These are phyloP conservation scores for Blomia tropicalis DNA, from an alignment of 2,888 invertebrate genomes.

Conservation along the genomic window DNA sequence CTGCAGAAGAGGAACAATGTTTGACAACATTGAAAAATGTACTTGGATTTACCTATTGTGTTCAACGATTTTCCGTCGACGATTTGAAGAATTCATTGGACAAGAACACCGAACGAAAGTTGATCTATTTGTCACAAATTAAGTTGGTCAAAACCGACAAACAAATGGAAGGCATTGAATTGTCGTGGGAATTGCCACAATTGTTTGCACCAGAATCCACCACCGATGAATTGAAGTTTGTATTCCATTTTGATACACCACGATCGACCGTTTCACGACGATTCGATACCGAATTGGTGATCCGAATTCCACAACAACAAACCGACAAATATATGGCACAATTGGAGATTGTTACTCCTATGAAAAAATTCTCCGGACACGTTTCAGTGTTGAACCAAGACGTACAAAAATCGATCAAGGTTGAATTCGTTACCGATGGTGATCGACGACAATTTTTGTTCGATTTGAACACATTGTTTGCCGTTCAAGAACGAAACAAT, in stretches of 20 bases:
- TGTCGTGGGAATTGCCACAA: neutral
- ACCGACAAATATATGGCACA: neutral
- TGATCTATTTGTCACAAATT: neutral
- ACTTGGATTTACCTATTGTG: slow-evolving; percentile 3
- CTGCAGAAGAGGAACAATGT: neutral
- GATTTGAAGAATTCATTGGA: neutral
- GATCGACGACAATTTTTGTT: neutral
- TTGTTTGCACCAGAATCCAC: neutral
- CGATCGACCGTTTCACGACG: neutral
- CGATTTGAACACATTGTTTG: neutral
- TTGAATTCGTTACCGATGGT: neutral
- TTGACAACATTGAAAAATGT: neutral
- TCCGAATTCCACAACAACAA: neutral
- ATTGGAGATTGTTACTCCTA: neutral
- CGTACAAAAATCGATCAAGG: neutral
- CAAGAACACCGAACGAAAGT: neutral
- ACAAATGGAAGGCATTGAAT: slow-evolving; percentile 5
- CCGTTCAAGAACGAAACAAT: neutral
- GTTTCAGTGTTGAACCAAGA: neutral
- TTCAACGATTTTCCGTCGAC: neutral
- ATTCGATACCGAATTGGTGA: neutral
- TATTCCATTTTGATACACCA: neutral
- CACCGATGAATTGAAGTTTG: slow-evolving; percentile 4
- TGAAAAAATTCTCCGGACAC: slow-evolving; percentile 6
- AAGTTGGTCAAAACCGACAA: slow-evolving; percentile 5